phyloP scores from a whole-genome alignment of 2,888 invertebrate species.

The Sphaerophoria rueppellii region DNA sequence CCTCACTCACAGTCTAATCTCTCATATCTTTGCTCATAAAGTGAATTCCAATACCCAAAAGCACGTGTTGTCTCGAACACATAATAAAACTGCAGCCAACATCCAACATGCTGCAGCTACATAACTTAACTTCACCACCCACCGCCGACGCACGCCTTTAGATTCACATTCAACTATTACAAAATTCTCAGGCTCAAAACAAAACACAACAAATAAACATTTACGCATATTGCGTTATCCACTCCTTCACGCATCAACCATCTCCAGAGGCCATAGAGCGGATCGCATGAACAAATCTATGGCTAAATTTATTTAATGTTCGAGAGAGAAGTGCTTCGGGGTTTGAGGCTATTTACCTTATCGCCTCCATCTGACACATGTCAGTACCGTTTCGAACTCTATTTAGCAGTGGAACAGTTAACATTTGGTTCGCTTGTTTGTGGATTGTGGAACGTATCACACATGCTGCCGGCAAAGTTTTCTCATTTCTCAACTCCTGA shows the following conservation, averaged over 20 bases:
- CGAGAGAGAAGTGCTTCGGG: slow-evolving; percentile 8
- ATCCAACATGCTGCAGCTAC: slow-evolving; percentile 55
- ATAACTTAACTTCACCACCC: slow-evolving; percentile 40
- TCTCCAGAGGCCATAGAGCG: slow-evolving; percentile 38
- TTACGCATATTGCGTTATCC: slow-evolving; percentile 59
- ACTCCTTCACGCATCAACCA: slow-evolving; percentile 57
- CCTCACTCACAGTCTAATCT: neutral
- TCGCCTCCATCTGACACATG: slow-evolving; percentile 59
- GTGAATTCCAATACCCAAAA: slow-evolving; percentile 17
- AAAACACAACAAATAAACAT: neutral
- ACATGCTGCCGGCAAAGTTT: slow-evolving; percentile 43
- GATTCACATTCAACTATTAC: slow-evolving; percentile 30
- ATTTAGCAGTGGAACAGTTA: neutral
- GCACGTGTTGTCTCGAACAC: slow-evolving; percentile 47
- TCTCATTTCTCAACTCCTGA: slow-evolving; percentile 7
- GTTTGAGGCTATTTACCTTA: slow-evolving; percentile 40
- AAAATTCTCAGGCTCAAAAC: slow-evolving; percentile 25
- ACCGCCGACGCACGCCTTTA: neutral
- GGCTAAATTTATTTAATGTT: slow-evolving; percentile 35
- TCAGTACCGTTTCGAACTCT: slow-evolving; percentile 15
- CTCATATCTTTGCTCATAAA: neutral
- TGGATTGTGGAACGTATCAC: slow-evolving; percentile 62
- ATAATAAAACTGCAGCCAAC: slow-evolving; percentile 49
- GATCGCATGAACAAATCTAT: slow-evolving; percentile 40
- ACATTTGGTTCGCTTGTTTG: slow-evolving; percentile 3